Evolutionary conservation across 2,888 invertebrate genomes (phyloP).

Genomic region (Laothoe populi): DNA sequence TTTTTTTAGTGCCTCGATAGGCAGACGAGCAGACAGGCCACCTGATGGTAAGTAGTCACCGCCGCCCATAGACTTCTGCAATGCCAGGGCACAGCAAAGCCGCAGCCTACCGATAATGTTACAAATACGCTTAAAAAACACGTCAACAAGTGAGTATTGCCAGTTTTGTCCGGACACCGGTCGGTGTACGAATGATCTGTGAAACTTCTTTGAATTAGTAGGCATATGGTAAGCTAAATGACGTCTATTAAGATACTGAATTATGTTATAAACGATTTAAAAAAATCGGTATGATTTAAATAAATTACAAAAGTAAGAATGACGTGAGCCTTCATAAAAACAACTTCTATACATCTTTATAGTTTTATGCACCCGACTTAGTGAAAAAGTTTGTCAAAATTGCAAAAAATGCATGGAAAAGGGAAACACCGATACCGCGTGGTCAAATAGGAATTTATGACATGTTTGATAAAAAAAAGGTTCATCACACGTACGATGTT

Average conservation of each 20-base stretch:
- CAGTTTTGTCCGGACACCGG: too few relatives aligned
- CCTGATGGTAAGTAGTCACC: too few relatives aligned
- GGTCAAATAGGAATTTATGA: conserved; percentile 64
- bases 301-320: not conserved
- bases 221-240: not conserved
- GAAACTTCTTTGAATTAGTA: too few relatives aligned
- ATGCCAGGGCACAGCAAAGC: too few relatives aligned
- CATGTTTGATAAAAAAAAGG: conserved; percentile 34
- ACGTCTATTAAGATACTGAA: not conserved
- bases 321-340: not conserved
- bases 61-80: too few relatives aligned
- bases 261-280: too few relatives aligned
- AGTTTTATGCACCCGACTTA: not conserved
- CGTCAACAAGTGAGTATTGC: too few relatives aligned
- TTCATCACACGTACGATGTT: conserved; percentile 52
- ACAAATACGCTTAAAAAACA: too few relatives aligned
- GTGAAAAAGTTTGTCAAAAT: conserved; percentile 21
- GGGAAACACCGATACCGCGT: conserved; percentile 48
- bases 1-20: too few relatives aligned
- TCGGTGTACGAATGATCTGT: too few relatives aligned
- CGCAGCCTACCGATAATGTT: too few relatives aligned
- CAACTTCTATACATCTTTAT: not conserved
- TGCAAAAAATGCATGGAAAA: conserved; percentile 34
- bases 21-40: too few relatives aligned
- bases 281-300: not conserved